These are phyloP conservation scores for Epinephelus moara DNA, from an alignment of 2,113 vertebrate species.

Conservation along the genomic window DNA sequence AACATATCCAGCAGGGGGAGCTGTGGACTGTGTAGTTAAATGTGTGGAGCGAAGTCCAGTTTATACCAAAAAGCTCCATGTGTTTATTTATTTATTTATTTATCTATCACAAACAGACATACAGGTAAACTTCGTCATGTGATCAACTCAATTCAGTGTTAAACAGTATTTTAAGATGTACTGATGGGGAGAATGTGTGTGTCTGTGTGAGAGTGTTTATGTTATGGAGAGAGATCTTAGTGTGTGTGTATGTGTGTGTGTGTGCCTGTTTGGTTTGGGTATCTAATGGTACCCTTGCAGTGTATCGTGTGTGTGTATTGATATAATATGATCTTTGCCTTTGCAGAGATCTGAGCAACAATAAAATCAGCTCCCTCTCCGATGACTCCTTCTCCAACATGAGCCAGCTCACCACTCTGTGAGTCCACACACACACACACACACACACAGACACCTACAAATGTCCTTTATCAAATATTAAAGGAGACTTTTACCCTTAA, in stretches of 20 bases:
- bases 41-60: neutral
- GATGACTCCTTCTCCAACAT: conserved; percentile 97
- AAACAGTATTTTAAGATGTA: neutral
- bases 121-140: neutral
- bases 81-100: neutral
- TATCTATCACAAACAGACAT: neutral
- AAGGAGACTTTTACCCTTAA: too few species aligned
- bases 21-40: conserved; percentile 34
- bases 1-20: conserved; percentile 61
- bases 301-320: conserved; percentile 18
- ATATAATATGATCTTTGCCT: conserved; percentile 34
- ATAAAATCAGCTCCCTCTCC: conserved; percentile 94
- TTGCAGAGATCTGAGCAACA: conserved; percentile 97
- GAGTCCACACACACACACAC: conserved; percentile 77
- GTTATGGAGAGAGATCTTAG: neutral
- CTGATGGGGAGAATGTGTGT: neutral
- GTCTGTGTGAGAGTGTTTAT: neutral
- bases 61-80: neutral
- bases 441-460: conserved; percentile 25
- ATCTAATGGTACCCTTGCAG: neutral
- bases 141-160: neutral
- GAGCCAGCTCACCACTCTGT: conserved; percentile 98
- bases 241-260: conserved; percentile 18
- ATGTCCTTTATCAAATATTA: neutral
- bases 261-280: too few species aligned